Conservation (phyloP, 2,797 vertebrate genomes). For the Coracias cyanogaster region DNA sequence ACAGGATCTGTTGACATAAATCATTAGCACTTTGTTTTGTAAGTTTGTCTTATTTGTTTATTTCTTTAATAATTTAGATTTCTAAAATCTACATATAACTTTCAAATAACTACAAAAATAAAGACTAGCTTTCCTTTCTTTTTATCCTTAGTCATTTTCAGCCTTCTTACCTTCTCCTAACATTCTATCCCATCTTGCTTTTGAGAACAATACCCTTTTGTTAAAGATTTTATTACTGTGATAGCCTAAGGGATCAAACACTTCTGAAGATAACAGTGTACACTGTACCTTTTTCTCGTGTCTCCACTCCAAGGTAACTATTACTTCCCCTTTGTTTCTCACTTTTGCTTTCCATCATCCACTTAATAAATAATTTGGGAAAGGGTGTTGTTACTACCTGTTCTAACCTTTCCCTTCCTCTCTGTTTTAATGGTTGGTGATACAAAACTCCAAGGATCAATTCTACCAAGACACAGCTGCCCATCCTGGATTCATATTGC, state of each 20-base stretch:
- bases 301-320: neutral
- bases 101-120: neutral
- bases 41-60: slow-evolving; percentile 45
- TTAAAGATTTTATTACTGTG: neutral
- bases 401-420: neutral
- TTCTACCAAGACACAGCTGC: neutral
- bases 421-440: neutral
- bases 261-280: neutral
- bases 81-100: neutral
- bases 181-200: neutral
- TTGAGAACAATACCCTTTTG: neutral
- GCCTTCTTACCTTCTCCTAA: neutral
- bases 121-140: neutral
- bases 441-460: neutral
- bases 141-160: neutral
- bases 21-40: slow-evolving; percentile 36
- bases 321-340: neutral
- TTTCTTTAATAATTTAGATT: slow-evolving; percentile 44
- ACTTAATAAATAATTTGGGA: neutral
- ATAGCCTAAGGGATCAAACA: neutral
- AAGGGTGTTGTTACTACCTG: neutral
- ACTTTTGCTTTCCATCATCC: neutral
- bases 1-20: slow-evolving; percentile 21
- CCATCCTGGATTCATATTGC: neutral
- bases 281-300: neutral